Base-by-base conservation (phyloP, 2,797 vertebrate species). In the Eulemur rubriventer region DNA sequence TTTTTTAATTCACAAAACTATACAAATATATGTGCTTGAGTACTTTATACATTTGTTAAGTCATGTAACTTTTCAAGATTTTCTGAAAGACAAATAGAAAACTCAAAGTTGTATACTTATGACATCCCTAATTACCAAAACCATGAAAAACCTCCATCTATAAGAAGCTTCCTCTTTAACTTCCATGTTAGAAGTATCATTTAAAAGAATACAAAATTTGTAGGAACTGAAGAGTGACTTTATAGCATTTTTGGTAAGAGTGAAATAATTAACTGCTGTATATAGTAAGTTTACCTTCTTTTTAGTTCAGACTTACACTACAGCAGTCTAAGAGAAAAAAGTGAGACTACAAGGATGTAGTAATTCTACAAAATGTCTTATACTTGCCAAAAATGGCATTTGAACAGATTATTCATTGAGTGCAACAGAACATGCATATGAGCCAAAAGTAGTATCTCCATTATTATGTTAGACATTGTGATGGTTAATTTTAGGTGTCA, bases 61-160 rank as follows among this genome's bases (percentile, higher is more conserved):
- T 48, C 48, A 65, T 7, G 7, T 46, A 80, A 79, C 38, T 81
- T 65, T 46, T 48, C 30, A 50, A n/a, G 22, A 80, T 75, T 86
- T 95, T 26, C 85, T 96, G 55, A 92, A 96, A 92, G 76, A 57
- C 35, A 70, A 84, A 85, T 0, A 65, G 28, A 73, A 94, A 89
- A 50, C 12, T 69, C 6, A 92, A 41, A 14, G 79, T 11, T 70
- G 16, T n/a, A 10, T 33, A 85, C 33, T 61, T 78, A 72, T 55
- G 20, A 78, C 26, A 94, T 84, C 33, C 41, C 33, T 75, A 6
- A 65, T 82, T 70, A 80, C 35, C 11, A 91, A 91, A 91, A 80
- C 38, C 26, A 57, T 28, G 6, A 70, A 65, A 55, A 63, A 59
- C 13, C 59, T 57, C 65, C 24, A 89, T 43, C 18, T 7, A 33